Evolutionary conservation across 2,113 vertebrate genomes (phyloP).

Genomic region (Microcebus griseorufus): DNA sequence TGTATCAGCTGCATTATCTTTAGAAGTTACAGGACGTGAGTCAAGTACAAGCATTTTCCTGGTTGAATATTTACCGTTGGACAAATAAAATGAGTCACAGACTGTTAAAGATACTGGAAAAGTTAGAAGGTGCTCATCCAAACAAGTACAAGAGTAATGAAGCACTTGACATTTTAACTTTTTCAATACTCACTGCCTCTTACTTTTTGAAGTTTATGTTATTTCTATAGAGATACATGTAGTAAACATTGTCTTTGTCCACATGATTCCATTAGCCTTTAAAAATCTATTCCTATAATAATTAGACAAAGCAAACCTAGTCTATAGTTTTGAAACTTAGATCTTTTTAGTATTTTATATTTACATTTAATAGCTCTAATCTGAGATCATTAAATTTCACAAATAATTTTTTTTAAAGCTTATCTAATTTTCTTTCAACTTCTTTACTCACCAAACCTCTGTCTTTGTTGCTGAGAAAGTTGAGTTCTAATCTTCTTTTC

Average conservation of each 20-base stretch:
- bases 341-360: neutral
- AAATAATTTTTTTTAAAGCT: neutral
- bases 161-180: slow-evolving; percentile 56
- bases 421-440: neutral
- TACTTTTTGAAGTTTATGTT: slow-evolving; percentile 23
- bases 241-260: slow-evolving; percentile 4
- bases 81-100: slow-evolving; percentile 85
- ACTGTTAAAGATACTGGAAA: slow-evolving; percentile 69
- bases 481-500: neutral
- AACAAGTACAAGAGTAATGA: slow-evolving; percentile 65
- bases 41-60: slow-evolving; percentile 86
- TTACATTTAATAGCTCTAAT: slow-evolving; percentile 26
- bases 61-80: slow-evolving; percentile 86
- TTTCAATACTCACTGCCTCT: slow-evolving; percentile 38
- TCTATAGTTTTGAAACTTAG: neutral
- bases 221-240: neutral
- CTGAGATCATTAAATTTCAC: slow-evolving; percentile 32
- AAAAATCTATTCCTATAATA: slow-evolving; percentile 5
- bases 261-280: neutral
- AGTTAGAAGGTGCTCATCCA: slow-evolving; percentile 73
- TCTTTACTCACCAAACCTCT: neutral
- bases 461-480: slow-evolving; percentile 15
- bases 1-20: slow-evolving; percentile 84
- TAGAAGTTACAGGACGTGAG: slow-evolving; percentile 87
- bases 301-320: slow-evolving; percentile 7